Evolutionary conservation across 2,113 vertebrate species (phyloP).

Genomic region (Limnothrissa miodon): DNA sequence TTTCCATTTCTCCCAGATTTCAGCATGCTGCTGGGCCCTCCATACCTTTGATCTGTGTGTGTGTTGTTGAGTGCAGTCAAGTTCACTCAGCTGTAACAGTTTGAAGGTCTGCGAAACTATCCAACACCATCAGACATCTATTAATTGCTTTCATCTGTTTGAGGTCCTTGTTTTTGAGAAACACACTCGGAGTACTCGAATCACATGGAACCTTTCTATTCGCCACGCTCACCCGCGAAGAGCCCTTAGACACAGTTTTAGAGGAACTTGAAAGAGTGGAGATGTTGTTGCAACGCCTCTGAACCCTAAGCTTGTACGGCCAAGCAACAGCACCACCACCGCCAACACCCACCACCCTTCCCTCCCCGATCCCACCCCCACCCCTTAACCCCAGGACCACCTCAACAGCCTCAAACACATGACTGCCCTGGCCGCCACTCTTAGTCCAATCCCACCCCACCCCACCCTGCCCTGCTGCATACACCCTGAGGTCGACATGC

Average conservation of each 20-base stretch:
- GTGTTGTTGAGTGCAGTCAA: too few relatives aligned
- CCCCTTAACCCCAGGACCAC: slow-evolving; percentile 49
- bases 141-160: not conserved
- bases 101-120: not conserved
- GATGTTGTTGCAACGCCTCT: not conserved
- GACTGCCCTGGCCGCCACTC: slow-evolving; percentile 52
- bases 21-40: too few relatives aligned
- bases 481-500: not conserved
- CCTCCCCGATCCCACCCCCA: slow-evolving; percentile 23
- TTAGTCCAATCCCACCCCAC: not conserved
- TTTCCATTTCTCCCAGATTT: slow-evolving; percentile 28
- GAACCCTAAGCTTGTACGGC: not conserved
- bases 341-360: too few relatives aligned
- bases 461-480: not conserved
- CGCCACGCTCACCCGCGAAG: not conserved
- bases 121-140: not conserved
- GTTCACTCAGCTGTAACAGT: not conserved
- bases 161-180: not conserved
- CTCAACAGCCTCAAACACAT: slow-evolving; percentile 61
- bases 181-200: not conserved
- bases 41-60: too few relatives aligned
- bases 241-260: not conserved
- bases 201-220: not conserved
- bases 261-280: not conserved
- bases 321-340: slow-evolving; percentile 31